Base-by-base conservation (phyloP, 2,113 vertebrate species). In the Camelus bactrianus region DNA sequence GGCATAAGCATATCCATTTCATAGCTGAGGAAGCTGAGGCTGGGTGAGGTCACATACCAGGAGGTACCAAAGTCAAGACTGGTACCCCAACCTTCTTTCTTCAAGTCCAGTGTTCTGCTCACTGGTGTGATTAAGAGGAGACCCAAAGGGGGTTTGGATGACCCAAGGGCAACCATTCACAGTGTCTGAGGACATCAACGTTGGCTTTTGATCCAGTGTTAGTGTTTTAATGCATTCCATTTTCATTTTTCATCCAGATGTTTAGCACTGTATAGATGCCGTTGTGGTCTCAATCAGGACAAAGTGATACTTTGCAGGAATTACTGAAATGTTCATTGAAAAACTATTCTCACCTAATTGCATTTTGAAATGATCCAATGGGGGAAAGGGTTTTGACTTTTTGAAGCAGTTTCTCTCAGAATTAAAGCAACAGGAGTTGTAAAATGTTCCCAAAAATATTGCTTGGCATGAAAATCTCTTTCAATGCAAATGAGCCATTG, bases 401-500 rank as follows among this genome's bases (percentile, higher is more conserved):
- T 79, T 30, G 72, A 96, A 96, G 64, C 62, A 86, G 80, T 79
- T 89, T 97, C 91, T 96, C 81, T 89, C 54, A 35, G 69, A 97
- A 95, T 83, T 96, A 97, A 48, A 97, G 85, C 93, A 91, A 97
- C 32, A 94, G 76, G 93, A 95, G 42, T 97, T 96, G 80, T 95
- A 96, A 97, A 96, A 96, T 86, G 69, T 97, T 96, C 91, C 96
- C 96, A 26, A 65, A 96, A 98, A 97, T 97, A 94, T 60, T 77
- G 91, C 76, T 93, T 97, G 95, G 94, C 82, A 60, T 91, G 72
- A 52, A 95, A 97, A 93, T 19, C 72, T 94, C 94, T 98, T 97
- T 97, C 96, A 97, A 94, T 96, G 95, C 91, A 97, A 98, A 95
- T 95, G 62, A 96, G n/a, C 81, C 95, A 97, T 93, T 96, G 94